Conservation (phyloP, 2,888 invertebrate species). For the Lydus trimaculatus region DNA sequence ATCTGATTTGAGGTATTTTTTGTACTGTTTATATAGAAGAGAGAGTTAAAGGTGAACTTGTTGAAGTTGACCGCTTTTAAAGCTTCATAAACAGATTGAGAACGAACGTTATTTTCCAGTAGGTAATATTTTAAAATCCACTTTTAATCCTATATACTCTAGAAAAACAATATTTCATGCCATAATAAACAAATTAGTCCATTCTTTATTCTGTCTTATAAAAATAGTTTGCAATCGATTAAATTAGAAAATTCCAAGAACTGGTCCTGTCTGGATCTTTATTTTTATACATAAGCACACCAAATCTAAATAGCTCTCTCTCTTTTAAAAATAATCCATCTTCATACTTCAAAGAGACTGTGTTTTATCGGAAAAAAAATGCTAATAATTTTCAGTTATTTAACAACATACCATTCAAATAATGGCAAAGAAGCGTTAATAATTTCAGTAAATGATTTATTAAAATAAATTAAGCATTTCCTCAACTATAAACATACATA, state of each 20-base stretch:
- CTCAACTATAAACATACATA: constrained; percentile 24
- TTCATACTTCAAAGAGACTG: background rate
- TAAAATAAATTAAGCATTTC: constrained; percentile 20
- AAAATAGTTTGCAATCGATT: constrained; percentile 9
- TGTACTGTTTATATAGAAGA: no score
- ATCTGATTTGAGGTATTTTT: no score
- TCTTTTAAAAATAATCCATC: constrained; percentile 14
- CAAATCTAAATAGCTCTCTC: background rate
- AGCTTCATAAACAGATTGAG: no score
- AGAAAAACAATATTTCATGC: background rate
- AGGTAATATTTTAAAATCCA: no score
- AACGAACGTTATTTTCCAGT: no score
- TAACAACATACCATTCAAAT: background rate
- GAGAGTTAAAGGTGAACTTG: no score
- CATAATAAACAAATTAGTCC: background rate
- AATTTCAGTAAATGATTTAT: constrained; percentile 8
- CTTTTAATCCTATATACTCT: background rate
- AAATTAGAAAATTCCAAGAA: background rate
- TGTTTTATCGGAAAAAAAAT: background rate
- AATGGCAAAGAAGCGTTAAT: constrained; percentile 16
- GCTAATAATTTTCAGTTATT: background rate
- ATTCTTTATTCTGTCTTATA: background rate
- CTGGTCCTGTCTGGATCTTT: background rate
- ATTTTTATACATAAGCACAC: background rate
- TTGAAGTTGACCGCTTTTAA: no score